These are phyloP conservation scores for Tetanocera ferruginea DNA, from an alignment of 2,888 invertebrate genomes.

Conservation along the genomic window DNA sequence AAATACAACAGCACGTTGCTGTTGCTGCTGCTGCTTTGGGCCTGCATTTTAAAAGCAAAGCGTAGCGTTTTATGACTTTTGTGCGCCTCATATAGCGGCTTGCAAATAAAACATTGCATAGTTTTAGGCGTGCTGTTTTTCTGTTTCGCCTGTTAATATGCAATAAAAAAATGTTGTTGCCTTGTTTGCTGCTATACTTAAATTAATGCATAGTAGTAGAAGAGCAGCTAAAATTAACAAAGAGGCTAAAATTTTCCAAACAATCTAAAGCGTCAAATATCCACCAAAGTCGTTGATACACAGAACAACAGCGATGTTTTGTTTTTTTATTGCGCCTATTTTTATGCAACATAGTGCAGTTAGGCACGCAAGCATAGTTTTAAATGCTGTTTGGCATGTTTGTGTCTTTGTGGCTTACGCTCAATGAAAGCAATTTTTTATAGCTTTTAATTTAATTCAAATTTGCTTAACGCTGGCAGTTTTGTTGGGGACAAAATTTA, in stretches of 20 bases:
- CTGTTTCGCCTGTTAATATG: constrained; percentile 37
- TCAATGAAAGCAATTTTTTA: not conserved
- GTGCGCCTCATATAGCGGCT: not conserved
- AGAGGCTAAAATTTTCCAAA: not conserved
- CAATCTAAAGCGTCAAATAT: not conserved
- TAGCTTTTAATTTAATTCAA: not conserved
- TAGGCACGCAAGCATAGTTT: not conserved
- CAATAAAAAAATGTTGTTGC: constrained; percentile 35
- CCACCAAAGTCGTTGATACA: constrained; percentile 4
- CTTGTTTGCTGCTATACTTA: not conserved
- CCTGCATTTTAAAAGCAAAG: not conserved
- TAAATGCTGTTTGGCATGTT: not conserved
- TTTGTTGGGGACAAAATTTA: not conserved
- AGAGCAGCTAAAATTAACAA: not conserved
- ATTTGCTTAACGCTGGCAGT: not conserved
- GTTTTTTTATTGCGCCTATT: constrained; percentile 9
- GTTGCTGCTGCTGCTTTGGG: not conserved
- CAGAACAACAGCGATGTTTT: not conserved
- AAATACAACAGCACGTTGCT: not conserved
- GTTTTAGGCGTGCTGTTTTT: constrained; percentile 40
- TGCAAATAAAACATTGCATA: constrained; percentile 37
- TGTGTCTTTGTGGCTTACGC: not conserved
- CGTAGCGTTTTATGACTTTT: constrained; percentile 19
- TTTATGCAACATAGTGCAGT: not conserved
- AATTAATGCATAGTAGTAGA: not conserved